Base-by-base conservation (phyloP, 1,140 invertebrate species). In the Planococcus citri region DNA sequence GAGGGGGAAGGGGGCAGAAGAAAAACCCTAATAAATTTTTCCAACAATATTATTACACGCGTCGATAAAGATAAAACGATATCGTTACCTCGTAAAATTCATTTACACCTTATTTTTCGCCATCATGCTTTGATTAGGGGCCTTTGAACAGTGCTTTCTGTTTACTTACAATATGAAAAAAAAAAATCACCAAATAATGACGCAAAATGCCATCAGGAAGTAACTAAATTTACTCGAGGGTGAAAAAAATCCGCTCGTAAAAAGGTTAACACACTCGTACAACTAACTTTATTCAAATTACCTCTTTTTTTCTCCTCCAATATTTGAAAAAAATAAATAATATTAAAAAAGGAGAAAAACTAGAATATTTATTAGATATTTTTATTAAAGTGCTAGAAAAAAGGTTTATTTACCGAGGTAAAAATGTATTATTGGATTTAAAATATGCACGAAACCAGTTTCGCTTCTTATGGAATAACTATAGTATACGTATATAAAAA, bases 391-490 rank as follows among this genome's bases (percentile, higher is more conserved):
- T 9, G 33, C 4, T 17, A n/a, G n/a, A 51, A 51, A 51, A 51
- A 51, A 51, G 17, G 17, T 51, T 14, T 51, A 51, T 51, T 51
- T 51, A 51, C n/a, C 41, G 41, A 51, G 17, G 41, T 51, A 51
- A 51, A 51, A 51, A n/a, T n/a, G n/a, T n/a, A n/a, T n/a, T 51
- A 51, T 51, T n/a, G 17, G 41, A 17, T 17, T 51, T 51, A 51
- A 51, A 51, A 51, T 51, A 51, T 51, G 41, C 41, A 51, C n/a
- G 6, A 51, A 51, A 51, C 41, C 41, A 51, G 41, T 51, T 51
- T 51, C 41, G 41, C 41, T 20, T 51, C 41, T 51, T 51, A 51
- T 51, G 41, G 41, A 51, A 51, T 51, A 51, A n/a, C n/a, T n/a
- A n/a, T n/a, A n/a, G n/a, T n/a, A n/a, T n/a, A n/a, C n/a, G n/a